Base-by-base conservation (phyloP, 2,888 invertebrate species). In the Acleris cristana region DNA sequence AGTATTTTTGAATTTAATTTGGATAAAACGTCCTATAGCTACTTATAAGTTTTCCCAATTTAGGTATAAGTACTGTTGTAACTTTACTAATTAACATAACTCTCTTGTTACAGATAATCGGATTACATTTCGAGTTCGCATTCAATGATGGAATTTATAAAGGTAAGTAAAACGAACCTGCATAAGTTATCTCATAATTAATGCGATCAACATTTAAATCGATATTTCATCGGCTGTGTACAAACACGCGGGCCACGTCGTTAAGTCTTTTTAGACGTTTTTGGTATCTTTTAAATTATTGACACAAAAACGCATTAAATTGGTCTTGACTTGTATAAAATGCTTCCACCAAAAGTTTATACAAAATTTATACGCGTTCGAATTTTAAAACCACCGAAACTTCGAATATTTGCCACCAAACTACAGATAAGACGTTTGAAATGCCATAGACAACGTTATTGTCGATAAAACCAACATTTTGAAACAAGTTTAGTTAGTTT, bases 81-180 rank as follows among this genome's bases (percentile, higher is more conserved):
- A 16, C 8, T 30, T 30, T 21, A 51, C 14, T 60, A 21, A 48
- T 54, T 16, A 26, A 8, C 6, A 12, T 62, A 16, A 10, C 10
- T 23, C 16, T 51, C 19, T 66, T 66, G 61, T 66, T 66, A 57
- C 66, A 66, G 66, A 57, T 62, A 57, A 51, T 34, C 49, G 18
- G 16, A 62, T 45, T n/a, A 12, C 49, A 18, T 34, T 34, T 18
- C 8, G 5, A 51, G 19, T 14, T 34, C 40, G 21, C 40, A 40
- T 16, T 40, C 49, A 26, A 44, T 26, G 49, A 49, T 44, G 51
- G 60, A 51, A 54, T 61, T 44, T 26, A 19, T 57, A 51, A 14
- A 21, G 60, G 65, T 65, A 30, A 65, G 65, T 60, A 23, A 55
- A 65, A 26, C 26, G 26, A 54, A 49, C 30, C 18, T 18, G 6